Evolutionary conservation across 2,113 vertebrate genomes (phyloP).

Genomic region (Verasper variegatus): DNA sequence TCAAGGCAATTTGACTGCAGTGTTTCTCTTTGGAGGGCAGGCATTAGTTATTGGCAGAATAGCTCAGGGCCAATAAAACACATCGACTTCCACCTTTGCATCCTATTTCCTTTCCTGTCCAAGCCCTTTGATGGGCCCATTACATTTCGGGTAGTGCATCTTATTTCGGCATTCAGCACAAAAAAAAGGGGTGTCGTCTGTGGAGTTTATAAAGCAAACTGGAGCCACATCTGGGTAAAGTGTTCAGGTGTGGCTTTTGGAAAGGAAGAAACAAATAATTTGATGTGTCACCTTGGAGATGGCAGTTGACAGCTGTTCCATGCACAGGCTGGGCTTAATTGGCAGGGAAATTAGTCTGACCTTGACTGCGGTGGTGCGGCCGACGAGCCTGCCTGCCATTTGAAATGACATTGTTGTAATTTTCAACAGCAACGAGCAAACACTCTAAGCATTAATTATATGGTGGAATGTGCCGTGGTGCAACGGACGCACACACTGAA

Average conservation of each 20-base stretch:
- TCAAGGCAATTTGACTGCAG: conserved; percentile 66
- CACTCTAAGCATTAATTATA: conserved; percentile 81
- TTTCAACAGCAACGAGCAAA: conserved; percentile 70
- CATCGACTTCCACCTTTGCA: conserved; percentile 59
- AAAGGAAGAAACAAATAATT: conserved; percentile 51
- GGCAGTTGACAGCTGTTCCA: conserved; percentile 80
- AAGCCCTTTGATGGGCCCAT: conserved; percentile 37
- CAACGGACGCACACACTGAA: conserved; percentile 71
- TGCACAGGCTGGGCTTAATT: conserved; percentile 77
- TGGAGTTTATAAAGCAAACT: conserved; percentile 21
- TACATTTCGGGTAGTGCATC: conserved; percentile 25
- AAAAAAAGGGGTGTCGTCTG: background rate
- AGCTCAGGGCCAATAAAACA: conserved; percentile 63
- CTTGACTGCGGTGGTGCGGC: conserved; percentile 69
- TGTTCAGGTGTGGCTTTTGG: conserved; percentile 44
- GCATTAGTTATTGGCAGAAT: conserved; percentile 64
- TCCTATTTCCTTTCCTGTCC: conserved; percentile 50
- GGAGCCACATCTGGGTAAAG: conserved; percentile 43
- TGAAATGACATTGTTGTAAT: conserved; percentile 79
- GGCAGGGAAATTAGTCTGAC: conserved; percentile 78
- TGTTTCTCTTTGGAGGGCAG: conserved; percentile 61
- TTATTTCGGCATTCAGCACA: background rate
- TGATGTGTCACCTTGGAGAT: conserved; percentile 81
- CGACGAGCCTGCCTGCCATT: conserved; percentile 67
- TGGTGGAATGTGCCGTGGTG: conserved; percentile 65